Conservation (phyloP, 2,113 vertebrate genomes). For the Chloropsis hardwickii region DNA sequence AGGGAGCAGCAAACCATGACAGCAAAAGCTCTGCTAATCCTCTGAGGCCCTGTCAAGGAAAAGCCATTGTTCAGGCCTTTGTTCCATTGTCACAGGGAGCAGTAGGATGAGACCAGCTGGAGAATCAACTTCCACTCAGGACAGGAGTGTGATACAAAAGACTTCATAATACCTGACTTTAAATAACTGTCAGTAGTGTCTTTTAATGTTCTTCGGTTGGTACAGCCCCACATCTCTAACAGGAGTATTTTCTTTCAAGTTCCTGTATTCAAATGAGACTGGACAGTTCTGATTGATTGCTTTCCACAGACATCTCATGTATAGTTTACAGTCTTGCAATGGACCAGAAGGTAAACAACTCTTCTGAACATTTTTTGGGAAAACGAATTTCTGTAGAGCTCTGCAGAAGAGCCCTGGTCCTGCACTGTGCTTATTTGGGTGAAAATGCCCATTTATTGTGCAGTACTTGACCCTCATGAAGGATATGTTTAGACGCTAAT, state of each 20-base stretch:
- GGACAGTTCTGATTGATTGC: not conserved
- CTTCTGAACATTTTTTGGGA: not conserved
- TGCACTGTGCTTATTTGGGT: not conserved
- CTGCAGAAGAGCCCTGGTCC: not conserved
- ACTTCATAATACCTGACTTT: not conserved
- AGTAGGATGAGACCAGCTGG: not conserved
- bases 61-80: not conserved
- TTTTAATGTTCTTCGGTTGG: not conserved
- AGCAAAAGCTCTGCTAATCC: not conserved
- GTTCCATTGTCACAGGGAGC: not conserved
- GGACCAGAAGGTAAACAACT: not conserved
- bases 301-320: not conserved
- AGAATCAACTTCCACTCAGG: not conserved
- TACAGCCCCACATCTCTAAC: not conserved
- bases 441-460: not conserved
- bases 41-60: fast-evolving
- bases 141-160: not conserved
- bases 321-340: not conserved
- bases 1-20: not conserved
- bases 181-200: not conserved
- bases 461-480: not conserved
- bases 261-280: not conserved
- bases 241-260: not conserved
- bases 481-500: not conserved
- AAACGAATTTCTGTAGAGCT: not conserved